phyloP scores from a whole-genome alignment of 2,888 invertebrate species.

The Hofmannophila pseudospretella region DNA sequence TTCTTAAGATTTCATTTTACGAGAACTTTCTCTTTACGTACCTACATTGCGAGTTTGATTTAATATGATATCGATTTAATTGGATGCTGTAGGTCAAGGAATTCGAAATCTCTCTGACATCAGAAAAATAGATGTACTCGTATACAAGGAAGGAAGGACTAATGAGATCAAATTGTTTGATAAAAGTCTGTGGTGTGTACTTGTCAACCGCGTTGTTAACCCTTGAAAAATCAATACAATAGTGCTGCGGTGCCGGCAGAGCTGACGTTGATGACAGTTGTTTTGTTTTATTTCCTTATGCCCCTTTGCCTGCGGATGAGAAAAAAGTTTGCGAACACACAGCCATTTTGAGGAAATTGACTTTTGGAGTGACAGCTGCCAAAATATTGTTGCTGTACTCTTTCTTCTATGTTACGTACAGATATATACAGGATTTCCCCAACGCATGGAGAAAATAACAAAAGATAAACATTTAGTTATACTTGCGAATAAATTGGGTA shows the following conservation, averaged over 20 bases:
- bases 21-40: no score
- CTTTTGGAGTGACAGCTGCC: conserved; percentile 63
- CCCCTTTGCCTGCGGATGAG: conserved; percentile 50
- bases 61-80: no score
- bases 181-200: no score
- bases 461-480: background rate
- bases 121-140: no score
- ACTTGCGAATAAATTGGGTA: conserved; percentile 50
- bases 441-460: background rate
- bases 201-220: no score
- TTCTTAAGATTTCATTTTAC: no score
- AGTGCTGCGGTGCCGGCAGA: conserved; percentile 23
- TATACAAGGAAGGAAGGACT: no score
- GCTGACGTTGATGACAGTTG: conserved; percentile 68
- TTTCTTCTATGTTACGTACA: background rate
- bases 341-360: conserved; percentile 60
- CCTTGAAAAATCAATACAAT: conserved; percentile 10
- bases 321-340: conserved; percentile 49
- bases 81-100: no score
- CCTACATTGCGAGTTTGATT: no score
- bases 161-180: no score
- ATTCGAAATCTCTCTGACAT: no score
- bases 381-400: conserved; percentile 20
- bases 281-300: conserved; percentile 64
- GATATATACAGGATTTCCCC: no score